These are phyloP conservation scores for Poecilia gillii DNA, from an alignment of 2,797 vertebrate genomes.

Conservation along the genomic window DNA sequence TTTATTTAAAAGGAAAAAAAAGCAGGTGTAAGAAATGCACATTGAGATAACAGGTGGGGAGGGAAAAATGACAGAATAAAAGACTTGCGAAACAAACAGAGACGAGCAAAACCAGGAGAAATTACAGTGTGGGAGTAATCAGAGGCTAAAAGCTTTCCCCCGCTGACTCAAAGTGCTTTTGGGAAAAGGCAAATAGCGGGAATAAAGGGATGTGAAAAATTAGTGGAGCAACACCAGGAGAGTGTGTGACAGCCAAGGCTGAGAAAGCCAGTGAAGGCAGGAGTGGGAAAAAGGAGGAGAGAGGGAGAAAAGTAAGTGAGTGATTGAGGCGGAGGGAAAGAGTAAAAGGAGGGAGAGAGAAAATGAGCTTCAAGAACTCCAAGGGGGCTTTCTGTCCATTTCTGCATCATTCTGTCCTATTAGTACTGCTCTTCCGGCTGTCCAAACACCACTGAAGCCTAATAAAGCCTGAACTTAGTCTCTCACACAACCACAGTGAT, in stretches of 20 bases:
- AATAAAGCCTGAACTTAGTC: constrained; percentile 76
- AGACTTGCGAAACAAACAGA: constrained; percentile 46
- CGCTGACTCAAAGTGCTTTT: constrained; percentile 78
- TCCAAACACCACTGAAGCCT: constrained; percentile 81
- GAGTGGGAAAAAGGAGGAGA: constrained; percentile 22
- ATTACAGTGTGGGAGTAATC: constrained; percentile 75
- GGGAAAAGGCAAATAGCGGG: constrained; percentile 66
- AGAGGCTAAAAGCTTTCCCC: constrained; percentile 79
- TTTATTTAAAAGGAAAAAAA: not conserved
- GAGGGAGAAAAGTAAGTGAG: constrained; percentile 45
- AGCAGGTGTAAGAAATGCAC: constrained; percentile 28
- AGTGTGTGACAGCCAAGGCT: constrained; percentile 64
- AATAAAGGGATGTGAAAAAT: constrained; percentile 75
- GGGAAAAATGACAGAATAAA: constrained; percentile 24
- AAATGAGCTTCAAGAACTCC: constrained; percentile 72
- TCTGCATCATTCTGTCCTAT: constrained; percentile 81
- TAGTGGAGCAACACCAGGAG: constrained; percentile 63
- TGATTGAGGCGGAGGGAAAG: constrained; percentile 71
- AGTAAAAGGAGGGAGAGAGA: constrained; percentile 65
- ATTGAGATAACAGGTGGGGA: constrained; percentile 8
- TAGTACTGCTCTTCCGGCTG: constrained; percentile 79
- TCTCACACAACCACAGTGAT: constrained; percentile 62
- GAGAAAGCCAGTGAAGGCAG: constrained; percentile 62
- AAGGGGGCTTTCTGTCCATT: constrained; percentile 77
- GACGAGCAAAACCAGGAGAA: constrained; percentile 68